phyloP scores from a whole-genome alignment of 2,888 invertebrate genomes.

The Cistogaster globosa region DNA sequence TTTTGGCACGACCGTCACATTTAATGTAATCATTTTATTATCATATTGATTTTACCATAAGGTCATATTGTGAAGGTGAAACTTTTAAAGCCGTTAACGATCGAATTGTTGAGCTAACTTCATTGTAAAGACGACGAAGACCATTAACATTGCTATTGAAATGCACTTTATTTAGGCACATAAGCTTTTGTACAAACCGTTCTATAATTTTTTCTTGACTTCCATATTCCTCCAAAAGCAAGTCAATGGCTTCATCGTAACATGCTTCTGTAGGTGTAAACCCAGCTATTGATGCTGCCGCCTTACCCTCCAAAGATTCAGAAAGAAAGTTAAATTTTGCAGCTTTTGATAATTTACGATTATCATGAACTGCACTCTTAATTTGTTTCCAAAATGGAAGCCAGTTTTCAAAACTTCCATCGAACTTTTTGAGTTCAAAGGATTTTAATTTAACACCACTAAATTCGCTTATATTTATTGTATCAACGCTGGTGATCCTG shows the following conservation, averaged over 20 bases:
- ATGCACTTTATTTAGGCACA: conserved; percentile 55
- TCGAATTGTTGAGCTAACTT: too few species aligned
- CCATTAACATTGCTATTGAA: too few species aligned
- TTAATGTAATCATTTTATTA: not conserved
- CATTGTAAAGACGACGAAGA: not conserved
- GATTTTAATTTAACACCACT: conserved; percentile 52
- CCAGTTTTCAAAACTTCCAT: conserved; percentile 63
- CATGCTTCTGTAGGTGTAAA: too few species aligned
- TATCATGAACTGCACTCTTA: conserved; percentile 63
- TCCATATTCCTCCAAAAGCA: too few species aligned
- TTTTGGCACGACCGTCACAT: not conserved
- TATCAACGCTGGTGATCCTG: not conserved
- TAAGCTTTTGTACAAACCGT: too few species aligned
- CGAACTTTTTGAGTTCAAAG: conserved; percentile 57
- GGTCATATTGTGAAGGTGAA: too few species aligned
- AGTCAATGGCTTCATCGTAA: too few species aligned
- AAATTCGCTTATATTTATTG: not conserved
- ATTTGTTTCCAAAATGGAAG: conserved; percentile 67
- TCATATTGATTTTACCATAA: not conserved
- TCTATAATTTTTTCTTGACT: too few species aligned
- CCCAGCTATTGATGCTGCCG: too few species aligned
- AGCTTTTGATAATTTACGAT: conserved; percentile 44
- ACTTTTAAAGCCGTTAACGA: too few species aligned
- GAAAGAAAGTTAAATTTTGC: too few species aligned
- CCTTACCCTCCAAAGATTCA: too few species aligned